Percentiles rank a stretch among this genome's conserved stretches.
Evolutionary conservation across 2,797 vertebrate genomes (phyloP).

Genomic region (Thaleichthys pacificus): DNA sequence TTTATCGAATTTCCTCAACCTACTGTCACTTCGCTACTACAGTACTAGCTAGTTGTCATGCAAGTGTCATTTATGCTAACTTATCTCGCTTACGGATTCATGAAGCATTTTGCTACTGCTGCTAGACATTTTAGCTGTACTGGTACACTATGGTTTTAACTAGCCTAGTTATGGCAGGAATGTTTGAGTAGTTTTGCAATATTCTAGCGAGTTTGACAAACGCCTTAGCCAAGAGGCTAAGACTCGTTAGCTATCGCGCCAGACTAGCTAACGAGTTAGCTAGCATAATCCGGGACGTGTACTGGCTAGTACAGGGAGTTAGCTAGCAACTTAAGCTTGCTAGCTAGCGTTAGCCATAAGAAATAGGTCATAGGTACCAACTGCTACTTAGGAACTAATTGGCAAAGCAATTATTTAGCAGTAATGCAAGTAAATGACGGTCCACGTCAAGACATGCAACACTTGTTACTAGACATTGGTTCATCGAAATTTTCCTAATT

Average conservation of each 20-base stretch:
- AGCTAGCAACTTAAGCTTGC: background rate
- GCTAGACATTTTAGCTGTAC: background rate
- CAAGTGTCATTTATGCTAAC: background rate
- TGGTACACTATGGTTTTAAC: background rate
- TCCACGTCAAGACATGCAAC: background rate
- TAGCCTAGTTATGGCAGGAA: background rate
- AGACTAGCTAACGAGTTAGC: background rate
- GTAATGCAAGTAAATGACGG: background rate
- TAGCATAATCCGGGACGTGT: background rate
- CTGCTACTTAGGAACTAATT: background rate
- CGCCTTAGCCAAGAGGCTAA: too few species aligned
- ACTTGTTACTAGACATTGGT: background rate
- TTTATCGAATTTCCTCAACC: background rate
- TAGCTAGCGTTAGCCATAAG: slow-evolving; percentile 5
- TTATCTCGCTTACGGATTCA: background rate
- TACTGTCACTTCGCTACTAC: background rate
- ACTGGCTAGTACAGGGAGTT: background rate
- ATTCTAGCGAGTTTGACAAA: background rate
- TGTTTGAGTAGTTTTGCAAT: background rate
- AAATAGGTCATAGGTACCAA: background rate
- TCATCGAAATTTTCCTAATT: background rate
- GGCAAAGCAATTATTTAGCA: too few species aligned
- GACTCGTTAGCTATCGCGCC: background rate
- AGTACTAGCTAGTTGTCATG: background rate
- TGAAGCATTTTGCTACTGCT: background rate